phyloP scores from a whole-genome alignment of 2,113 vertebrate genomes.

The Seriola quinqueradiata region DNA sequence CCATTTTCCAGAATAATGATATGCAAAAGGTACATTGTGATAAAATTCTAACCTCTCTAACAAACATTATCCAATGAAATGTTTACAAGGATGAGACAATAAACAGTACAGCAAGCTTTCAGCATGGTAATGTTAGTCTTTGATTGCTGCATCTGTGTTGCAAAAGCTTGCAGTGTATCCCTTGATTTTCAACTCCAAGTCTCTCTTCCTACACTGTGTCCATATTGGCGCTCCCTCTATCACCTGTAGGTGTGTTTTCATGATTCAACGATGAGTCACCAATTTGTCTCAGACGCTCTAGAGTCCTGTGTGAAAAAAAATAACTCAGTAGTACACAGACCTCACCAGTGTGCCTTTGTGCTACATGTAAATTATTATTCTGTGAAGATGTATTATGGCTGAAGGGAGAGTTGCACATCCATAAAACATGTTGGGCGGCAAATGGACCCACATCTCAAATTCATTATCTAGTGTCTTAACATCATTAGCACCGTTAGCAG shows the following conservation, averaged over 20 bases:
- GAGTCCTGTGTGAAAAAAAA: constrained; percentile 59
- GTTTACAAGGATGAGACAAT: background rate
- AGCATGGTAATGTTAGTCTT: constrained; percentile 6
- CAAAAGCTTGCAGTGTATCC: constrained; percentile 11
- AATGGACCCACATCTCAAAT: constrained; percentile 18
- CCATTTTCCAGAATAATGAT: background rate
- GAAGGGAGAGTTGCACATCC: background rate
- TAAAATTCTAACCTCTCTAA: background rate
- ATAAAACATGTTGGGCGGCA: constrained; percentile 3
- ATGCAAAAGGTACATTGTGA: constrained; percentile 3
- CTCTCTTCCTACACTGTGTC: constrained; percentile 58
- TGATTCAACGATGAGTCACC: constrained; percentile 74
- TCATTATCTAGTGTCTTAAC: background rate
- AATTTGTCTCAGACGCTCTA: constrained; percentile 37
- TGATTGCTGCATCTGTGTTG: constrained; percentile 23
- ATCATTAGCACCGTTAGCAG: constrained; percentile 8
- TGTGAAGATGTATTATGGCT: background rate
- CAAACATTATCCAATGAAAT: constrained; percentile 8
- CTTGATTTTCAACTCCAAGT: constrained; percentile 29
- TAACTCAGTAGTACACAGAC: constrained; percentile 2
- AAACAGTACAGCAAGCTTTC: background rate
- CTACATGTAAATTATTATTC: background rate
- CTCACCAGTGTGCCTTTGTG: background rate
- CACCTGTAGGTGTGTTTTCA: constrained; percentile 68
- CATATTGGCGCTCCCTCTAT: constrained; percentile 35